Conservation (phyloP, 2,888 invertebrate genomes). For the Thumatha senex region DNA sequence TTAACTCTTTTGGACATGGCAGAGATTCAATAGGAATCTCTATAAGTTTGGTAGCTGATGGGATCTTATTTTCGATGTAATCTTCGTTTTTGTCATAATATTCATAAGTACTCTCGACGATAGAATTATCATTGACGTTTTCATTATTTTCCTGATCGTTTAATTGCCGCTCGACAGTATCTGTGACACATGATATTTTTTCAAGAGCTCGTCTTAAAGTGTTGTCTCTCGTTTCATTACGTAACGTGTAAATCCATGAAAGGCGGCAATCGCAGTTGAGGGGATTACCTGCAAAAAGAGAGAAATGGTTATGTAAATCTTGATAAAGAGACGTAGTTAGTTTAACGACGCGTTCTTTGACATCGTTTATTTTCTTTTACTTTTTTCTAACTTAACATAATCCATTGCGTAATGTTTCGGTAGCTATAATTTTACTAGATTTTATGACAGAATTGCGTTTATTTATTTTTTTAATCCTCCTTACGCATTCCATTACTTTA, state of each 20-base stretch:
- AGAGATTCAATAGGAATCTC: slow-evolving; percentile 71
- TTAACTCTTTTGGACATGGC: slow-evolving; percentile 76
- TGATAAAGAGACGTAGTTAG: slow-evolving; percentile 3
- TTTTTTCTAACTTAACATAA: neutral
- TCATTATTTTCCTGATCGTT: slow-evolving; percentile 56
- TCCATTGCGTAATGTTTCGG: too few species aligned
- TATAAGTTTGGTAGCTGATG: slow-evolving; percentile 60
- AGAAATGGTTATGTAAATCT: slow-evolving; percentile 33
- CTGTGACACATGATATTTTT: slow-evolving; percentile 88
- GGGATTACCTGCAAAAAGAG: slow-evolving; percentile 88
- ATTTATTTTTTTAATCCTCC: too few species aligned
- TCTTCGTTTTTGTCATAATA: slow-evolving; percentile 72
- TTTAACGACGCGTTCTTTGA: neutral
- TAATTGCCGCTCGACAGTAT: slow-evolving; percentile 61
- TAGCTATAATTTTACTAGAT: too few species aligned
- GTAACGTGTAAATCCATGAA: slow-evolving; percentile 90
- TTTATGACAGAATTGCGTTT: too few species aligned
- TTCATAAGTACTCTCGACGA: slow-evolving; percentile 68
- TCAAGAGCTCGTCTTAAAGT: slow-evolving; percentile 87
- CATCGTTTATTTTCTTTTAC: neutral
- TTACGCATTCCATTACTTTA: too few species aligned
- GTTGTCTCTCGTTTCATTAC: slow-evolving; percentile 88
- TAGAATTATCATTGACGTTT: slow-evolving; percentile 48
- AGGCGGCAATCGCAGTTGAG: slow-evolving; percentile 93
- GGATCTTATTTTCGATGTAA: slow-evolving; percentile 54